These are phyloP conservation scores for Zingel zingel DNA, from an alignment of 2,113 vertebrate species.

Conservation along the genomic window DNA sequence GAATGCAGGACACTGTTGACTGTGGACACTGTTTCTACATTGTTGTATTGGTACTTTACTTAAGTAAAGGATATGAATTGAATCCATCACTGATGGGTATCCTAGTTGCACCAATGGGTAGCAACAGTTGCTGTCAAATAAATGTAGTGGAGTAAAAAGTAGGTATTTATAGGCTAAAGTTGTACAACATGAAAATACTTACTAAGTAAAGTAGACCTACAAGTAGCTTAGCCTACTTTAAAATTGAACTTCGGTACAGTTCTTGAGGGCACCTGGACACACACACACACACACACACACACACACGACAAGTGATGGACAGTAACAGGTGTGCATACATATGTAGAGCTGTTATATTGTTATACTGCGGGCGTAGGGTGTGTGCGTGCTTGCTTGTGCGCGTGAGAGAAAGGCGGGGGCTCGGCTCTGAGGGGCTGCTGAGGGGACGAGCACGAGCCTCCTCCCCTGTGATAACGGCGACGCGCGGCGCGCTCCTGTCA, in stretches of 20 bases:
- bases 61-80: neutral
- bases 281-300: conserved; percentile 21
- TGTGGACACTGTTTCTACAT: neutral
- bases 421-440: conserved; percentile 3
- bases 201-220: neutral
- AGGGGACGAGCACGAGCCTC: conserved; percentile 58
- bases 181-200: neutral
- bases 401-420: conserved; percentile 10
- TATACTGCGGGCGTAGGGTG: conserved; percentile 3
- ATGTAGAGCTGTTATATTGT: conserved; percentile 54
- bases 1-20: neutral
- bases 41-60: neutral
- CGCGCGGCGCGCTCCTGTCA: conserved; percentile 71
- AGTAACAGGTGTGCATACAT: conserved; percentile 77
- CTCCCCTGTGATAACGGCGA: conserved; percentile 44
- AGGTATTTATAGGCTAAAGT: neutral
- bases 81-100: neutral
- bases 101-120: neutral
- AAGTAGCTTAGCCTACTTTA: neutral
- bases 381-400: neutral
- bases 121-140: neutral
- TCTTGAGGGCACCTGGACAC: conserved; percentile 2
- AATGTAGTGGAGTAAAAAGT: neutral
- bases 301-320: conserved; percentile 56
- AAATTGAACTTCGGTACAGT: neutral